A percentile compares a stretch with the other conserved stretches of the same genome.
Conservation (phyloP, 2,113 vertebrate species). For the Ammodytes dubius region DNA sequence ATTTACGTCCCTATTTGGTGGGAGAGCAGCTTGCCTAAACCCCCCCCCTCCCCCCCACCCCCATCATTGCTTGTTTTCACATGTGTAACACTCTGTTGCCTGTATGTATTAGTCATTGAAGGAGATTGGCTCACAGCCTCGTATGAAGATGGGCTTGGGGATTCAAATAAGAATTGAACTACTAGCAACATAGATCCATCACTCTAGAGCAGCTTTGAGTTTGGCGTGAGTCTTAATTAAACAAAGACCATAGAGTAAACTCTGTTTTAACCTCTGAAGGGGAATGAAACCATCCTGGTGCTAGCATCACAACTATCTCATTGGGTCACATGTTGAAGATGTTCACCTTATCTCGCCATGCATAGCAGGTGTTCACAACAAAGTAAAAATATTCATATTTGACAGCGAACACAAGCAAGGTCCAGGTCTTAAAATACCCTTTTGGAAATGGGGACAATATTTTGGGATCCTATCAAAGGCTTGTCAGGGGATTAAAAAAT, state of each 20-base stretch:
- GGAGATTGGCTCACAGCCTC: slow-evolving; percentile 63
- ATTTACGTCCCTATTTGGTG: slow-evolving; percentile 76
- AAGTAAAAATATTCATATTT: slow-evolving; percentile 88
- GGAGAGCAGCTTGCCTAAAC: slow-evolving; percentile 59
- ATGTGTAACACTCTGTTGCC: slow-evolving; percentile 59
- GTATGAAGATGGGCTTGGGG: slow-evolving; percentile 60
- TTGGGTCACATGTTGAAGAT: slow-evolving; percentile 16
- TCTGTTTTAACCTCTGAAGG: slow-evolving; percentile 82
- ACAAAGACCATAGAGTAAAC: slow-evolving; percentile 86
- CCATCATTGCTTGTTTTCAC: slow-evolving; percentile 53
- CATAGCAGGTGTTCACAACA: slow-evolving; percentile 51
- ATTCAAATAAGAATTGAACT: slow-evolving; percentile 78
- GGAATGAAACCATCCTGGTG: slow-evolving; percentile 82
- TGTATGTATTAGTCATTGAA: slow-evolving; percentile 71
- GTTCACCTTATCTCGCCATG: slow-evolving; percentile 31
- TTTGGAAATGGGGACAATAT: slow-evolving; percentile 66
- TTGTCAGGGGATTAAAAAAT: slow-evolving; percentile 74
- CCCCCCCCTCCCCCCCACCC: slow-evolving; percentile 17
- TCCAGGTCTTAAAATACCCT: slow-evolving; percentile 62
- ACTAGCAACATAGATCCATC: slow-evolving; percentile 58
- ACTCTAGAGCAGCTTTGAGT: slow-evolving; percentile 52
- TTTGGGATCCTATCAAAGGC: slow-evolving; percentile 70
- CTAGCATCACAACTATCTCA: slow-evolving; percentile 27
- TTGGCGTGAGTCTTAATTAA: slow-evolving; percentile 73
- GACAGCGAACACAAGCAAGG: slow-evolving; percentile 84